Conservation (phyloP, 2,888 invertebrate genomes). For the Drosophila formosana region DNA sequence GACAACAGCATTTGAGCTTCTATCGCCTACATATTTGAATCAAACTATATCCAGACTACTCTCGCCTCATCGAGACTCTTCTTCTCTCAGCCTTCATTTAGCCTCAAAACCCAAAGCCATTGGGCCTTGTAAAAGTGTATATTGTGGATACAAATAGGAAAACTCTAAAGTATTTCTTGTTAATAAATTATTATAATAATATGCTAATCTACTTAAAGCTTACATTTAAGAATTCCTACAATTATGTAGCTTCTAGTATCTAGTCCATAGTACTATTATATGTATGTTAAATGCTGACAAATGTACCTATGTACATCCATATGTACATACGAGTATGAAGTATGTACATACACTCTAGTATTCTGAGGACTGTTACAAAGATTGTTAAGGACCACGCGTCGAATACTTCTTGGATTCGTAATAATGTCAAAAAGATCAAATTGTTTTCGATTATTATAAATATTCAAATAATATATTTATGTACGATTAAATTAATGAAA, state of each 20-base stretch:
- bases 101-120: constrained; percentile 23
- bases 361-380: constrained; percentile 54
- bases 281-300: constrained; percentile 4
- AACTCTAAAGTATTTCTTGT: constrained; percentile 46
- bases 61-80: constrained; percentile 5
- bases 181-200: constrained; percentile 38
- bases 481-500: constrained; percentile 24
- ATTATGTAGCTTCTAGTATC: constrained; percentile 46
- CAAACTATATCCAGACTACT: neutral
- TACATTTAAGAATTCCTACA: constrained; percentile 23
- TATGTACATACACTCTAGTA: constrained; percentile 23
- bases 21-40: constrained; percentile 16
- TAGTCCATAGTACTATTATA: constrained; percentile 51
- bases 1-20: constrained; percentile 49
- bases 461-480: constrained; percentile 40
- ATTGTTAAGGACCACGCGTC: constrained; percentile 47
- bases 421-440: constrained; percentile 35
- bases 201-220: constrained; percentile 16
- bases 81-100: constrained; percentile 12
- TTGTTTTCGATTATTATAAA: constrained; percentile 26
- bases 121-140: constrained; percentile 39
- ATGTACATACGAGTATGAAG: constrained; percentile 15
- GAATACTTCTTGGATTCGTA: constrained; percentile 41
- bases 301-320: constrained; percentile 12
- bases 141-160: constrained; percentile 32